Evolutionary conservation across 2,888 invertebrate species (phyloP).

Genomic region (Macrophya alboannulata): DNA sequence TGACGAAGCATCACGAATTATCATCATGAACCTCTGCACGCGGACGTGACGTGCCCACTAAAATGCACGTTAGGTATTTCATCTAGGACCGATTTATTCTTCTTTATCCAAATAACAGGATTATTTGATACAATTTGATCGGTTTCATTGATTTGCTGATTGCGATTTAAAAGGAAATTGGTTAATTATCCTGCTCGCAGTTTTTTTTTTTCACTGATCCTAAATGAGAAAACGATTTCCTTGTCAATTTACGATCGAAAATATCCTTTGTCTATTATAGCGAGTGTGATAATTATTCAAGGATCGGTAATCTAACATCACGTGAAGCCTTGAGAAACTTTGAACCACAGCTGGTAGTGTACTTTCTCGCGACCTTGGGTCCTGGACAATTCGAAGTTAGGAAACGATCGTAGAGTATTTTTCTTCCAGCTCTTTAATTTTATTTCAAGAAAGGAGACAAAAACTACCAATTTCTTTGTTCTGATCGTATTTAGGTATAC

Average conservation of each 20-base stretch:
- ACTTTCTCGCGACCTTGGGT: conserved; percentile 44
- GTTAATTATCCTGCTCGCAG: background rate
- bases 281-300: background rate
- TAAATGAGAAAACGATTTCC: background rate
- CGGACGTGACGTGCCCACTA: conserved; percentile 34
- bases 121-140: background rate
- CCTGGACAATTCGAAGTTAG: conserved; percentile 14
- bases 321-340: conserved; percentile 19
- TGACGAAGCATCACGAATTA: conserved; percentile 36
- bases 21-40: conserved; percentile 2
- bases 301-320: background rate
- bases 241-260: background rate
- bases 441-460: background rate
- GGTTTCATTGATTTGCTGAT: background rate
- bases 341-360: background rate
- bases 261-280: background rate
- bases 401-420: background rate
- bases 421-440: background rate
- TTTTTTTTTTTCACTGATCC: background rate
- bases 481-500: background rate
- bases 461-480: background rate
- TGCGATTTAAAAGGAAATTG: background rate
- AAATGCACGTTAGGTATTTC: conserved; percentile 24
- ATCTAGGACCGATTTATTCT: background rate
- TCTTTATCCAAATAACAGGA: background rate